Evolutionary conservation across 2,888 invertebrate species (phyloP), one percentile per base, ranked within the genome.

Genomic region (Cantharis rustica): DNA sequence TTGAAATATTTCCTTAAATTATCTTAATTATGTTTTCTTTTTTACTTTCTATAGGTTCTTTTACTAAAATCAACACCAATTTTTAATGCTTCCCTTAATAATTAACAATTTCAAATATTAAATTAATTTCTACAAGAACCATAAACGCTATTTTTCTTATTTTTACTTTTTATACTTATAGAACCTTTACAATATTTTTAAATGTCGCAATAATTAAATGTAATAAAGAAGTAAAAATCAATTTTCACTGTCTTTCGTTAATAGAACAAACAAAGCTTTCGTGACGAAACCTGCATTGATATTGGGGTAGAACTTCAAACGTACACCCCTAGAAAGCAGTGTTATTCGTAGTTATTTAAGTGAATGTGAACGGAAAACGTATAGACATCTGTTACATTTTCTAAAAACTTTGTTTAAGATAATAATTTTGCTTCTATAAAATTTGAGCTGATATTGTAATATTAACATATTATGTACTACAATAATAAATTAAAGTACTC

Each of bases 1-100:
- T 73, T 75, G 75, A 78, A 78, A 78, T 47, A 73, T 78, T 78
- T 78, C 47, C 63, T 75, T 68, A 74, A 70, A 73, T 13, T 26
- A 16, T 31, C n/a, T 69, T 47, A 47, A 68, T 23, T 23, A 68
- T 68, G 15, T 20, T n/a, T 15, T 15, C 10, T 27, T 27, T 68
- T 13, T 15, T 17, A n/a, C 68, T n/a, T 20, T 68, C 23, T n/a
- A 23, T 26, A 10, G 10, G 10, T n/a, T 15, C 20, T 23, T 17
- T 68, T 16, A 15, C 10, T 26, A 15, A 68, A 26, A 13, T 11
- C 16, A 16, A 47, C 11, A n/a, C 61, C 16, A 13, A 16, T 66
- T 62, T 64, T 9, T 31, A 17, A 16, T 27, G 2, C 16, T 47
- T n/a, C 47, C 9, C n/a, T 47, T 47, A 47, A 47, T 5, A 47